Evolutionary conservation across 2,113 vertebrate genomes (phyloP), one percentile per base, ranked within the genome.

Genomic region (Grantiella picta): DNA sequence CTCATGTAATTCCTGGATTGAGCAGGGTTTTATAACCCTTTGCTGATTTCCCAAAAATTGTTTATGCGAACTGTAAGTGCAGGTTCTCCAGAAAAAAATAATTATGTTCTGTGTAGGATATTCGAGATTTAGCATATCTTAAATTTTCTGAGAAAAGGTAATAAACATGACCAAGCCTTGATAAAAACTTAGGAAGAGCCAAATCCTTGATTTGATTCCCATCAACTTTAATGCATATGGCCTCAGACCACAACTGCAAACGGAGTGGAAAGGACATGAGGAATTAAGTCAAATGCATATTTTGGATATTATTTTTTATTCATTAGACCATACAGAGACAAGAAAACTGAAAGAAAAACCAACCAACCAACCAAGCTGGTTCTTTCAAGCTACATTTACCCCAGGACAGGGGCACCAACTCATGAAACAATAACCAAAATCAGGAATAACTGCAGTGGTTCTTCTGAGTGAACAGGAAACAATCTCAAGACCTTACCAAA

Each of bases 381-480:
- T 86, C 29, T 71, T 89, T 64, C 9, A 19, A 65, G 45, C 19
- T 38, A 27, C 5, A 56, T 47, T 49, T 61, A 84, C 5, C 33
- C 7, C 17, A 52, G 42, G 29, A 56, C 12, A 71, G 7, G 10
- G n/a, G 4, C 1, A 2, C 23, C 64, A 86, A 63, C 9, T 33
- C 19, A 12, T 6, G 2, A 42, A 73, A 6, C 19, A 42, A 35
- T 33, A 40, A 66, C 15, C 3, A 8, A 83, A 64, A 65, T 22
- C 64, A 29, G 1, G 0, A 77, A 13, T 24, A 45, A 70, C 35
- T n/a, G 42, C 0, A 0, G 50, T 23, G 42, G 24, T 13, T 49
- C 27, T 66, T 68, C 28, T 17, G 23, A 33, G 31, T 33, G 20
- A 94, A 36, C 0, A 61, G 11, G 18, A 85, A 90, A 72, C 38